Evolutionary conservation across 1,140 invertebrate species (phyloP), one percentile per base, ranked within the genome.

Genomic region (Drosophila kohkoa): DNA sequence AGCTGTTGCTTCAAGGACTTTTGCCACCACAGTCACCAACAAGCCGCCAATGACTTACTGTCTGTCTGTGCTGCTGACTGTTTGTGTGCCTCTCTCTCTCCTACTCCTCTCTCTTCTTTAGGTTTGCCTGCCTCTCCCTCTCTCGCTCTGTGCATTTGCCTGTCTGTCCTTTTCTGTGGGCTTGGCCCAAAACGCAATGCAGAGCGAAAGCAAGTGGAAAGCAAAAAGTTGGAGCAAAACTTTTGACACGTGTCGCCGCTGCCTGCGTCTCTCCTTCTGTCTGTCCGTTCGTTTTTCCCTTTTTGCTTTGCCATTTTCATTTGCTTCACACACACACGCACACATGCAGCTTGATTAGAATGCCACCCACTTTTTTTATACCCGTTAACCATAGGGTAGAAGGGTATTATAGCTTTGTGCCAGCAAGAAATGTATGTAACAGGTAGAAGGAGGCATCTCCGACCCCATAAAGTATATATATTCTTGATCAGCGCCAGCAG

Each of bases 1-100:
- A 63, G 76, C 82, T 82, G 76, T 88, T 82, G 81, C 81, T 82
- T 87, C 83, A 87, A 87, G 82, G 82, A 87, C 82, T 77, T 52
- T 79, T 87, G 77, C 66, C 30, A 60, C 64, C 64, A 54, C 30
- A 54, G 30, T 54, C 55, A 28, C 16, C 13, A 10, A 41, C 43
- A 8, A 7, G 1, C 43, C 52, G n/a, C 13, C 38, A 32, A 59
- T 64, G 48, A 28, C 60, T 38, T 38, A 16, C 49, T 15, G 64
- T 52, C 55, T 73, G 46, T 52, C 35, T 41, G 11, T 6, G 6
- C 28, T 49, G 10, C 11, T 15, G 20, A 25, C 20, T 25, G 20
- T 25, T 25, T 25, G 3, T 25, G 20, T 25, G 20, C 0, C 20
- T 25, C 20, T 25, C 20, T 25, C 20, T 25, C 20, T 20, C 16